Evolutionary conservation across 2,113 vertebrate genomes (phyloP).

Genomic region (Phaethon lepturus): DNA sequence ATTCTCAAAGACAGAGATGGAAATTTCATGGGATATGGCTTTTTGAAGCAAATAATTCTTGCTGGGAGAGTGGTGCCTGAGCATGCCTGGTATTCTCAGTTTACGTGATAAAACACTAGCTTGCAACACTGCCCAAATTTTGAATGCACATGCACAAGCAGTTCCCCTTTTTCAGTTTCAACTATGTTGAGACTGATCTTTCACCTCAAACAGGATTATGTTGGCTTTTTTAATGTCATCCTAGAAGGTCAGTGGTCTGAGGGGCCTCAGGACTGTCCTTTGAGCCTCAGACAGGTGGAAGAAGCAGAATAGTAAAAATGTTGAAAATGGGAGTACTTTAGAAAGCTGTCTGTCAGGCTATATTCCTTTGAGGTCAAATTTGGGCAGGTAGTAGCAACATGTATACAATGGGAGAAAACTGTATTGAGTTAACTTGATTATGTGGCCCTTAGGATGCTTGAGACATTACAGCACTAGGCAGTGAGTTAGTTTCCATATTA

Average conservation of each 20-base stretch:
- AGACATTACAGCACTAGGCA: neutral
- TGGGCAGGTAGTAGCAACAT: neutral
- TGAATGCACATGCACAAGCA: neutral
- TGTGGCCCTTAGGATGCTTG: neutral
- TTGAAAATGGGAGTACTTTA: neutral
- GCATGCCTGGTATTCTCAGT: neutral
- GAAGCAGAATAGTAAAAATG: neutral
- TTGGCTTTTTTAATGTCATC: neutral
- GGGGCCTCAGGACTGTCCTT: neutral
- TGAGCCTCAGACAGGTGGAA: neutral
- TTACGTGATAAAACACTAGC: neutral
- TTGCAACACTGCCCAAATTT: neutral
- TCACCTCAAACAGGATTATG: neutral
- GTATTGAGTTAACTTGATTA: neutral
- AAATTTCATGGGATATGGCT: neutral
- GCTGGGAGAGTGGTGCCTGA: neutral
- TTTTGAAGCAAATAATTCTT: neutral
- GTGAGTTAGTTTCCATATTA: neutral
- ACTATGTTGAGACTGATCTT: neutral
- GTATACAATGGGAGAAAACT: neutral
- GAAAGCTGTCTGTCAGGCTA: neutral
- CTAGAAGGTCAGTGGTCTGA: neutral
- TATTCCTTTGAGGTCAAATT: neutral
- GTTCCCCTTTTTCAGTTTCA: neutral
- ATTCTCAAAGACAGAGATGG: neutral